These are phyloP conservation scores for Ephialtes manifestator DNA, from an alignment of 2,888 invertebrate species.

Conservation along the genomic window DNA sequence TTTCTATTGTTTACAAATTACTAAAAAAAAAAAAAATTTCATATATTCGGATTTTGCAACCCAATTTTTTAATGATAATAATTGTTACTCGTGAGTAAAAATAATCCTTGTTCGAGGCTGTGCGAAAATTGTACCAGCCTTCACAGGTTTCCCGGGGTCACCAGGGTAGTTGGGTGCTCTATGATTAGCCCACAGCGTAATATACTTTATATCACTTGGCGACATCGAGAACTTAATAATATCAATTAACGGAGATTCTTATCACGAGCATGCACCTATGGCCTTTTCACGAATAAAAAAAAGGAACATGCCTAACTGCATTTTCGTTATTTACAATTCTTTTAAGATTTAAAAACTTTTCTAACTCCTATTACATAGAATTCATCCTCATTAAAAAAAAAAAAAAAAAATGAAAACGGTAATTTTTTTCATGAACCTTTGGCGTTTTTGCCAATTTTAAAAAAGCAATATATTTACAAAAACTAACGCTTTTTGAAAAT, in stretches of 20 bases:
- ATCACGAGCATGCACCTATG: slow-evolving; percentile 44
- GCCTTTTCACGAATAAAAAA: slow-evolving; percentile 51
- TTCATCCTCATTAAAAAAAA: too few species aligned
- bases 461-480: not conserved
- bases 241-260: slow-evolving; percentile 64
- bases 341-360: too few species aligned
- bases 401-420: too few species aligned
- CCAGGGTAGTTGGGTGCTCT: slow-evolving; percentile 38
- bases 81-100: slow-evolving; percentile 18
- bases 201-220: slow-evolving; percentile 50
- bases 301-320: too few species aligned
- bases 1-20: not conserved
- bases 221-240: slow-evolving; percentile 67
- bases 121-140: slow-evolving; percentile 47
- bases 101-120: slow-evolving; percentile 41
- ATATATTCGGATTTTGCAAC: not conserved
- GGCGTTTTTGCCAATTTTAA: too few species aligned
- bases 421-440: too few species aligned
- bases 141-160: slow-evolving; percentile 39
- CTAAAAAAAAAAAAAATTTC: not conserved
- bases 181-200: slow-evolving; percentile 43
- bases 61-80: not conserved
- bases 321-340: too few species aligned
- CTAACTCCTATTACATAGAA: too few species aligned
- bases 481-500: too few species aligned